A percentile compares a stretch with the other conserved stretches of the same genome.
Evolutionary conservation across 2,888 invertebrate species (phyloP).

Genomic region (Diploptera punctata): DNA sequence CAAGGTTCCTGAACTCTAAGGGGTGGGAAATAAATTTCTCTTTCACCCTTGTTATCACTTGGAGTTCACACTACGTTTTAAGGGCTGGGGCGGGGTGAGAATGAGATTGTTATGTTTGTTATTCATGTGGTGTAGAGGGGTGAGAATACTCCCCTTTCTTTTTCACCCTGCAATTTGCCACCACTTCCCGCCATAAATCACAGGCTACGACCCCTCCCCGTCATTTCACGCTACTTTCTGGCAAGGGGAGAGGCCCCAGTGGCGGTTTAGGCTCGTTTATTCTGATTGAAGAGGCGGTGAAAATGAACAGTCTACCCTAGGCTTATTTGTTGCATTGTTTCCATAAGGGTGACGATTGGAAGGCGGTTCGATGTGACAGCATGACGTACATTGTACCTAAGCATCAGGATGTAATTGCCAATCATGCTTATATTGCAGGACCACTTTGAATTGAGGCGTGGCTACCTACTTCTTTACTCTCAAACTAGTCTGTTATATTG

Average conservation of each 20-base stretch:
- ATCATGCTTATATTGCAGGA: too few relatives aligned
- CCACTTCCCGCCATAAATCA: constrained; percentile 40
- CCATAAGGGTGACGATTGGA: too few relatives aligned
- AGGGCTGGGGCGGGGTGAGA: constrained; percentile 21
- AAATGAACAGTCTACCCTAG: too few relatives aligned
- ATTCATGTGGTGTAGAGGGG: constrained; percentile 34
- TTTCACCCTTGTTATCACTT: constrained; percentile 5
- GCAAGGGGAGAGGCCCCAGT: not conserved
- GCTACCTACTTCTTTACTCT: too few relatives aligned
- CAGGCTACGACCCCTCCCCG: constrained; percentile 14
- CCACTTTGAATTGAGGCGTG: too few relatives aligned
- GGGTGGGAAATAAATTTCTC: not conserved
- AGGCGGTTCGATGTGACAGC: too few relatives aligned
- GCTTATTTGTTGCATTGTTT: too few relatives aligned
- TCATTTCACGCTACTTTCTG: constrained; percentile 22
- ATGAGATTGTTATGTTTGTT: constrained; percentile 35
- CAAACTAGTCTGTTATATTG: too few relatives aligned
- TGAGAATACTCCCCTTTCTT: constrained; percentile 23
- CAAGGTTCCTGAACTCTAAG: not conserved
- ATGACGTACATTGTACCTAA: too few relatives aligned
- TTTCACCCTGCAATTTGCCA: constrained; percentile 37
- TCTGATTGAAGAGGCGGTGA: not conserved
- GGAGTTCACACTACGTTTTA: not conserved
- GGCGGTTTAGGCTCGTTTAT: not conserved
- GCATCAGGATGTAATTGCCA: too few relatives aligned